These are phyloP conservation scores for Cryptocephalus moraei DNA, from an alignment of 2,888 invertebrate genomes.

Conservation along the genomic window DNA sequence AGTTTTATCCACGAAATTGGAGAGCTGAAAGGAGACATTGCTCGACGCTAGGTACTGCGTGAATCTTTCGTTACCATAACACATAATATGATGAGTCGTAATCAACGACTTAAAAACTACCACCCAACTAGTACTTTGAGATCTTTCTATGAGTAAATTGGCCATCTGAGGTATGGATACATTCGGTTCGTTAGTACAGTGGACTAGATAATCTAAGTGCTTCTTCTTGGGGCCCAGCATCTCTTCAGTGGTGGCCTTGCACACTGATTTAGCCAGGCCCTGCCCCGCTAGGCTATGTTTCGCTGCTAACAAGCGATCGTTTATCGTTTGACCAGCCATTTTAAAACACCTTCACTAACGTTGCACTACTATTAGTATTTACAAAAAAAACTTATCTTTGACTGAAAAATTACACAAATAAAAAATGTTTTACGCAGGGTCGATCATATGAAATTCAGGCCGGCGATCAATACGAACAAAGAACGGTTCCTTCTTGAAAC, in stretches of 20 bases:
- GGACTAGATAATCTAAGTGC: slow-evolving; percentile 99
- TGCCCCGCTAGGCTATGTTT: slow-evolving; percentile 98
- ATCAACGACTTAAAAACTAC: slow-evolving; percentile 98
- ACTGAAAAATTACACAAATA: slow-evolving; percentile 4
- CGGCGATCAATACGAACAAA: slow-evolving; percentile 28
- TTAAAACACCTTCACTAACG: slow-evolving; percentile 6
- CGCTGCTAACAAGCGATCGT: slow-evolving; percentile 95
- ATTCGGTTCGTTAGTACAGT: slow-evolving; percentile 99
- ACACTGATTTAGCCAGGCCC: slow-evolving; percentile 98
- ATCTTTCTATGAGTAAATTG: slow-evolving; percentile 94
- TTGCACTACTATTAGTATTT: slow-evolving; percentile 7
- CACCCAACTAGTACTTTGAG: slow-evolving; percentile 97
- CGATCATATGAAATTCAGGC: slow-evolving; percentile 27
- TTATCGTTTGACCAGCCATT: slow-evolving; percentile 97
- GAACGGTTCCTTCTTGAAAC: no score
- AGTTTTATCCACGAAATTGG: slow-evolving; percentile 95
- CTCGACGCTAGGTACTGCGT: slow-evolving; percentile 99
- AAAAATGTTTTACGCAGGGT: slow-evolving; percentile 18
- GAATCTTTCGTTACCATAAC: slow-evolving; percentile 99
- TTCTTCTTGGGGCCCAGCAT: slow-evolving; percentile 99
- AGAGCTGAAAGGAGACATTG: slow-evolving; percentile 97
- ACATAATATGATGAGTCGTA: slow-evolving; percentile 98
- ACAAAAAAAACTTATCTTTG: slow-evolving; percentile 5
- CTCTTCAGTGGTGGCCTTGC: slow-evolving; percentile 99
- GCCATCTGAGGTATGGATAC: slow-evolving; percentile 99